Evolutionary conservation across 1,140 invertebrate species (phyloP).

Genomic region (Diploscapter pachys): DNA sequence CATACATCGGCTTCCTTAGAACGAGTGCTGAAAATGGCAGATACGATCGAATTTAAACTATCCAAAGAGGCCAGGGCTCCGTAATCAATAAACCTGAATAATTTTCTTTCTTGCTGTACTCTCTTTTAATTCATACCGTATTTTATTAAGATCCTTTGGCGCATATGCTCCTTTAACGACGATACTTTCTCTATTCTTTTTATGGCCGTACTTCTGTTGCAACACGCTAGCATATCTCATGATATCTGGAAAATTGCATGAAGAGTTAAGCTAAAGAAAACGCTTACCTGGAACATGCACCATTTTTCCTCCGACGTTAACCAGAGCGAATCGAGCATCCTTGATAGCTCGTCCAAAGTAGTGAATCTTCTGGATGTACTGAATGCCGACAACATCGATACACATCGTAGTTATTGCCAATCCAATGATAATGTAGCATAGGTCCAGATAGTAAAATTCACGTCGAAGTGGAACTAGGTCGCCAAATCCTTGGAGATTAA

Average conservation of each 20-base stretch:
- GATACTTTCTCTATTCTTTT: slow-evolving; percentile 37
- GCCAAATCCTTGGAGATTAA: slow-evolving; percentile 52
- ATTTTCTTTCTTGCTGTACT: neutral
- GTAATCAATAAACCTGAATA: slow-evolving; percentile 38
- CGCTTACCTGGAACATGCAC: slow-evolving; percentile 44
- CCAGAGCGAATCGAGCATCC: slow-evolving; percentile 55
- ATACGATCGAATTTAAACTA: slow-evolving; percentile 33
- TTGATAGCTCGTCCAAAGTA: slow-evolving; percentile 59
- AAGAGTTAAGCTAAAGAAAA: too few species aligned
- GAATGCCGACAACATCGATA: slow-evolving; percentile 58
- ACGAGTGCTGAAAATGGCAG: slow-evolving; percentile 19
- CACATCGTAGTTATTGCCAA: slow-evolving; percentile 58
- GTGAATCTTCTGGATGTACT: slow-evolving; percentile 58
- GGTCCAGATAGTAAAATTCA: slow-evolving; percentile 53
- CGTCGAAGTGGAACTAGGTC: slow-evolving; percentile 57
- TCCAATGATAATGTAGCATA: slow-evolving; percentile 58
- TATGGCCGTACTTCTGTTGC: slow-evolving; percentile 56
- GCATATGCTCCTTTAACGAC: slow-evolving; percentile 48
- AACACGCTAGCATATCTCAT: slow-evolving; percentile 49
- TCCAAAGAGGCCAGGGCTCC: slow-evolving; percentile 37
- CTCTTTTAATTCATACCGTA: slow-evolving; percentile 38
- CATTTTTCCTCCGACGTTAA: slow-evolving; percentile 58
- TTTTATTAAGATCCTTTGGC: slow-evolving; percentile 49
- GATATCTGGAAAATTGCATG: slow-evolving; percentile 37
- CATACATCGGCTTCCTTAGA: too few species aligned